Percentiles rank a stretch among this genome's conserved stretches.
These are phyloP conservation scores for Isotomurus palustris DNA, from an alignment of 2,888 invertebrate genomes.

Conservation along the genomic window DNA sequence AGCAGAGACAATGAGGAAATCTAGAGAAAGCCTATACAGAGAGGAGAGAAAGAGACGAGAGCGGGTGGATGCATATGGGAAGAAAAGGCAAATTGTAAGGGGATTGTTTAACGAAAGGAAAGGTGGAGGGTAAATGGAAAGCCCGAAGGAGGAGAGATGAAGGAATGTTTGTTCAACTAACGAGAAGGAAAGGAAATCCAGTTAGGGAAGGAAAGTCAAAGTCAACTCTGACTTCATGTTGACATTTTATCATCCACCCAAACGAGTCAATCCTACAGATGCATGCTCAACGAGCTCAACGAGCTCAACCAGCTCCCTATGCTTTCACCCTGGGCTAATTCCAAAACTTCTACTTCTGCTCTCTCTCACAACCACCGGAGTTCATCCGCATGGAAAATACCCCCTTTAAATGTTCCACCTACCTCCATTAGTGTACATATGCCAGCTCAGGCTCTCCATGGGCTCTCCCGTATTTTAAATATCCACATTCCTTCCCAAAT, in stretches of 20 bases:
- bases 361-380: too few species aligned
- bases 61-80: not conserved
- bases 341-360: not conserved
- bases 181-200: slow-evolving; percentile 47
- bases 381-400: too few species aligned
- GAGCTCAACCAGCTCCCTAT: not conserved
- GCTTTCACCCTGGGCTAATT: not conserved
- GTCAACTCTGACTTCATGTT: slow-evolving; percentile 47
- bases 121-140: not conserved
- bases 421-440: too few species aligned
- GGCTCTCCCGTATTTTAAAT: too few species aligned
- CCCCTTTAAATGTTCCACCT: too few species aligned
- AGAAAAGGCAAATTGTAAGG: too few species aligned
- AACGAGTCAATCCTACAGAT: slow-evolving; percentile 5
- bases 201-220: slow-evolving; percentile 45
- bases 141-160: slow-evolving; percentile 7
- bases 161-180: slow-evolving; percentile 47
- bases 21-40: not conserved
- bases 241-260: slow-evolving; percentile 47
- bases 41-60: not conserved
- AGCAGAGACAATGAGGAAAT: not conserved
- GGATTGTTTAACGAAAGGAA: too few species aligned
- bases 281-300: not conserved
- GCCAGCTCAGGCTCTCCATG: too few species aligned
- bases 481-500: too few species aligned